These are phyloP conservation scores for Rapana venosa DNA, from an alignment of 2,888 invertebrate genomes.

Conservation along the genomic window DNA sequence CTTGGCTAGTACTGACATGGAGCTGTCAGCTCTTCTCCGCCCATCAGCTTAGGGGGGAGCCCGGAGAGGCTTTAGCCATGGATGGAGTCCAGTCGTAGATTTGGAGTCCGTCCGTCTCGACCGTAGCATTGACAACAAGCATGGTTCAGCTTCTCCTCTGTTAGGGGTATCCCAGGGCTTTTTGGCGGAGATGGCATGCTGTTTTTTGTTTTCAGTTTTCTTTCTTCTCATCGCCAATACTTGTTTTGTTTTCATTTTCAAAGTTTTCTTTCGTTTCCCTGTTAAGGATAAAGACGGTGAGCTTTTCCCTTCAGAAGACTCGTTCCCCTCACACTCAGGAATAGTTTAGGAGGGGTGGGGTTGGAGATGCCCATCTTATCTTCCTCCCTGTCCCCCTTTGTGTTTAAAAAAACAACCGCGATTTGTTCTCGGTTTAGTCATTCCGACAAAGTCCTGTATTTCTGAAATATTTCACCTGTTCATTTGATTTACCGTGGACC, in stretches of 20 bases:
- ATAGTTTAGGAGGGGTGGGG: too few species aligned
- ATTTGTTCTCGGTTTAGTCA: neutral
- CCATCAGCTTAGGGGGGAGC: conserved; percentile 10
- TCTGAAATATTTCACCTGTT: neutral
- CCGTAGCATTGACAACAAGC: neutral
- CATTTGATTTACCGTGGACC: neutral
- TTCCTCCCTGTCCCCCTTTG: too few species aligned
- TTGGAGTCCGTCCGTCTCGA: too few species aligned
- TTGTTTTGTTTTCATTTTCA: neutral
- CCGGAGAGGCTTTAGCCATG: neutral
- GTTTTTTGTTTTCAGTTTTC: neutral
- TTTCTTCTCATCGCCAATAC: neutral
- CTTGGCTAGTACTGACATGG: neutral
- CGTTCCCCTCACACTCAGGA: too few species aligned
- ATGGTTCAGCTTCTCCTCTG: neutral
- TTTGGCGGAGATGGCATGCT: neutral
- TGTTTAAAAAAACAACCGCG: too few species aligned
- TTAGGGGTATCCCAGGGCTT: neutral
- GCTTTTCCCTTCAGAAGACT: neutral
- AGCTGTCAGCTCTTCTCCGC: neutral
- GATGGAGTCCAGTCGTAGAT: neutral
- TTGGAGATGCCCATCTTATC: too few species aligned
- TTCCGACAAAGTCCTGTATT: neutral
- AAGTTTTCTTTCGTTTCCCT: neutral
- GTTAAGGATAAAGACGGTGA: too few species aligned